Evolutionary conservation across 1,140 invertebrate species (phyloP).

Genomic region (Bombyx mori): ASM3026992v2 NC_085108.1:4771501-4772000

Average conservation of each 20-base stretch:
- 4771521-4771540: too few species aligned
- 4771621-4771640: too few species aligned
- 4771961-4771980: too few species aligned
- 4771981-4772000: too few species aligned
- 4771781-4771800: background rate
- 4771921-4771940: background rate
- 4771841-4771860: constrained; percentile 13
- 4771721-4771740: background rate
- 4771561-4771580: too few species aligned
- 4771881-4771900: background rate
- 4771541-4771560: too few species aligned
- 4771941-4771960: background rate
- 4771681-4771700: background rate
- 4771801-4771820: constrained; percentile 1
- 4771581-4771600: too few species aligned
- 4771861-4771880: constrained; percentile 14
- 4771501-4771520: too few species aligned
- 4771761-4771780: background rate
- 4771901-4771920: background rate
- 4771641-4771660: too few species aligned
- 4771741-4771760: background rate
- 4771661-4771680: too few species aligned
- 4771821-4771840: constrained; percentile 16
- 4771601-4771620: too few species aligned
- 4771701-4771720: background rate